Conservation (phyloP, 2,888 invertebrate genomes). For the Chironomus riparius region DNA sequence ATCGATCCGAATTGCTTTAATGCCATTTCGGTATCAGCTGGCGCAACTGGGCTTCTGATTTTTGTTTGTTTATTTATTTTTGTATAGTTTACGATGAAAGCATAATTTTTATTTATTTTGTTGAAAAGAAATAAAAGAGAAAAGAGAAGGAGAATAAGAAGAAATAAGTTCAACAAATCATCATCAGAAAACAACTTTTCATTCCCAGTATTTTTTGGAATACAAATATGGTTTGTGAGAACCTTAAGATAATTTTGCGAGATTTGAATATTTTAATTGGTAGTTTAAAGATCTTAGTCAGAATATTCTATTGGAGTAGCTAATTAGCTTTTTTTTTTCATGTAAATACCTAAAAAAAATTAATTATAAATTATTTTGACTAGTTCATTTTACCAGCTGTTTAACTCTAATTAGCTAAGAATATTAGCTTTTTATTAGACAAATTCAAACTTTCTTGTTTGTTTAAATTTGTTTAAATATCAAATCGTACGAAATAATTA, state of each 20-base stretch:
- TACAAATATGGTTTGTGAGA: background rate
- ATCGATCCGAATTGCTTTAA: slow-evolving; percentile 78
- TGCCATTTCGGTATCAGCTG: slow-evolving; percentile 74
- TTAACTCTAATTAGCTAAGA: no score
- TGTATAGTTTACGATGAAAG: background rate
- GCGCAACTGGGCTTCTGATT: slow-evolving; percentile 56
- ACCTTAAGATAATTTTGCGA: background rate
- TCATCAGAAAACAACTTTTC: background rate
- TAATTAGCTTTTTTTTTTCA: no score
- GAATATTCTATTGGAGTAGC: no score
- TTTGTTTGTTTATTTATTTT: background rate
- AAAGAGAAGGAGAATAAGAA: background rate
- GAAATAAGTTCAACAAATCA: background rate
- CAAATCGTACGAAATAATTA: no score
- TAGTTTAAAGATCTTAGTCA: no score
- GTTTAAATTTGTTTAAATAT: background rate
- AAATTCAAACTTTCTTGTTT: no score
- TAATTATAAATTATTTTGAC: no score
- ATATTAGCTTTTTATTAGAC: no score
- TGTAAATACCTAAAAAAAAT: no score
- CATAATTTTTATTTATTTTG: background rate
- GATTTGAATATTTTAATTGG: no score
- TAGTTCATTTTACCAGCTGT: no score
- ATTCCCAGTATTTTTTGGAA: no score
- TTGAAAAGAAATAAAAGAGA: background rate